Evolutionary conservation across 2,888 invertebrate genomes (phyloP).

Genomic region (Helobdella robusta): DNA sequence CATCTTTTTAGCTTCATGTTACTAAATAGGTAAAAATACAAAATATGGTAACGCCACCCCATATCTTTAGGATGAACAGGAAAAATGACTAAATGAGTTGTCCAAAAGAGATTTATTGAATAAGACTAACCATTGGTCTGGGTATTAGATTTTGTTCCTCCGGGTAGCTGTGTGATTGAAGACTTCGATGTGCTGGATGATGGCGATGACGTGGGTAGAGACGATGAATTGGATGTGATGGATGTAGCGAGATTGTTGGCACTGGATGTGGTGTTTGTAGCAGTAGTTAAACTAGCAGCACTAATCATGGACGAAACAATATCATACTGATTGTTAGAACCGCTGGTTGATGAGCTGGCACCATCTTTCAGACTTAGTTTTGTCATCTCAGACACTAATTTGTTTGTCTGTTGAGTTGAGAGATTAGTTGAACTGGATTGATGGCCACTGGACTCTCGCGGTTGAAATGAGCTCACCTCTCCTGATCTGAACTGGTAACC

Average conservation of each 20-base stretch:
- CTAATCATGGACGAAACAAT: not conserved
- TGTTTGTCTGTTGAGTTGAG: too few relatives aligned
- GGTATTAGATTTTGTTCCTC: slow-evolving; percentile 1
- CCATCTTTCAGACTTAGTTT: slow-evolving; percentile 11
- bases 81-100: too few relatives aligned
- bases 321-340: slow-evolving; percentile 6
- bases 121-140: slow-evolving; percentile 12
- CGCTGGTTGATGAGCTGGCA: not conserved
- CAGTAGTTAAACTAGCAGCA: slow-evolving; percentile 13
- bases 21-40: too few relatives aligned
- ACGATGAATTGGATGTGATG: not conserved
- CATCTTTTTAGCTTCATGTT: too few relatives aligned
- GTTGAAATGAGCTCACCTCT: too few relatives aligned
- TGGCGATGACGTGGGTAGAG: not conserved
- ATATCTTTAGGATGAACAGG: too few relatives aligned
- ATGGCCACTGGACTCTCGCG: too few relatives aligned
- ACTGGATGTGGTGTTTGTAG: slow-evolving; percentile 19
- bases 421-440: too few relatives aligned
- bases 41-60: too few relatives aligned
- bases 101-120: too few relatives aligned
- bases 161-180: slow-evolving; percentile 3
- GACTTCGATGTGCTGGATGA: slow-evolving; percentile 9
- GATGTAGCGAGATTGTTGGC: not conserved
- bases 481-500: too few relatives aligned
- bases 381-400: slow-evolving; percentile 17